Evolutionary conservation across 2,888 invertebrate species (phyloP), one percentile per base, ranked within the genome.

Genomic region (Orchesellides sinensis): DNA sequence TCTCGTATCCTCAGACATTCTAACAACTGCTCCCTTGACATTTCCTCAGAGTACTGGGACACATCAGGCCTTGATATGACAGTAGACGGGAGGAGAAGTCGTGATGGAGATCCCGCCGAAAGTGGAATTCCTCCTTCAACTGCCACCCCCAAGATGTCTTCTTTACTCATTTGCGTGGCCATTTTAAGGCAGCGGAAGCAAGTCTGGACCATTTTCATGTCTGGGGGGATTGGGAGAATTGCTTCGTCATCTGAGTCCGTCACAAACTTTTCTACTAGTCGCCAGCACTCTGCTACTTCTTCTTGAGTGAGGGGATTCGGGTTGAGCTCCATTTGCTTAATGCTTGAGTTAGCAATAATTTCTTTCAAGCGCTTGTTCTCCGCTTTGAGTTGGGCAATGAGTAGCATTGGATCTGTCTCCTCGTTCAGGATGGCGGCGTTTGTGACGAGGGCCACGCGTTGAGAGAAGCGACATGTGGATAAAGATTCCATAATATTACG

Each of bases 381-480:
- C 59, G 89, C 88, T 81, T 89, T 90, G 45, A 92, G 88, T 69
- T 90, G 89, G n/a, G 88, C 87, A 79, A 92, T 91, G 88, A 92
- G 91, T 59, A 90, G 89, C 72, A 90, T 89, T 1, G 91, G 89
- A 87, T 91, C 90, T 45, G 89, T 88, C 63, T 90, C 89, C 84
- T 91, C 90, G 83, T 91, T 91, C 56, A 91, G 88, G 21, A 89
- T 89, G 5, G 91, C 90, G 69, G 91, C 90, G 80, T 92, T 91
- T 69, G 88, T 90, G 17, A 92, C 90, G 52, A 91, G 87, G 2
- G 92, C 91, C 2, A 92, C 92, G 84, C 92, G 89, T 86, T 92
- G 92, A 2, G 92, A 90, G 87, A 92, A 92, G 89, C 91, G 90
- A 86, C 92, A 92, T 29, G 92, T 92, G 32, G 92, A 91, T 84